Evolutionary conservation across 2,888 invertebrate species (phyloP).

Genomic region (Gerris lacustris): DNA sequence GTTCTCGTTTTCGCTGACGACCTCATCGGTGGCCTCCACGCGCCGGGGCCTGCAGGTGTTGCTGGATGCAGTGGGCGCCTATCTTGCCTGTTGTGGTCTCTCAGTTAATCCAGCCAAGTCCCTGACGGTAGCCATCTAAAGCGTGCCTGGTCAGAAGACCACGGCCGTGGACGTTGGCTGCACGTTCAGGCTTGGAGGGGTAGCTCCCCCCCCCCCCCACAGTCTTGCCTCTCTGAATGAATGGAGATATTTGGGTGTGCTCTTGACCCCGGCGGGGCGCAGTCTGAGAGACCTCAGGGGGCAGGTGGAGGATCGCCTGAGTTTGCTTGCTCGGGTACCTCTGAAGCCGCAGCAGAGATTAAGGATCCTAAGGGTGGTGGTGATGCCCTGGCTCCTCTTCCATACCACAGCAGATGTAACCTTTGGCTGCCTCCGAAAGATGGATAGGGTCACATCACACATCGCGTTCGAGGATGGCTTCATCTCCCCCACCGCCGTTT

Average conservation of each 20-base stretch:
- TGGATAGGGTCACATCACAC: constrained; percentile 33
- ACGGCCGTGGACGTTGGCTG: too few species aligned
- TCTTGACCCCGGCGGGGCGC: constrained; percentile 32
- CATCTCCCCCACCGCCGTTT: constrained; percentile 32
- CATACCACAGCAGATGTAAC: constrained; percentile 32
- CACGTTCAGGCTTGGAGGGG: constrained; percentile 19
- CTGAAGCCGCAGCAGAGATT: constrained; percentile 37
- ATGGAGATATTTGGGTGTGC: constrained; percentile 34
- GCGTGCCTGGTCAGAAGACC: constrained; percentile 31
- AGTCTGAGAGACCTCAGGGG: constrained; percentile 22
- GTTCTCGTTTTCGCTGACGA: constrained; percentile 34
- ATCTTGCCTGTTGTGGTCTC: not conserved
- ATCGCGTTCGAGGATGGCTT: constrained; percentile 31
- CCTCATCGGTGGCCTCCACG: constrained; percentile 6
- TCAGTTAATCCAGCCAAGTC: constrained; percentile 31
- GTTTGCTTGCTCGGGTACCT: constrained; percentile 32
- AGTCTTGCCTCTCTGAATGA: constrained; percentile 19
- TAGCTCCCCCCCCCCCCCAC: constrained; percentile 29
- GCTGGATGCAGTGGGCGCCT: too few species aligned
- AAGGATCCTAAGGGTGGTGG: constrained; percentile 33
- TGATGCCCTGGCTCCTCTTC: constrained; percentile 36
- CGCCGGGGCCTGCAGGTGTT: not conserved
- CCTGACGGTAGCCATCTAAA: constrained; percentile 31
- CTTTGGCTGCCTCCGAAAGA: constrained; percentile 26
- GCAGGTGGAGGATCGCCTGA: constrained; percentile 28